Evolutionary conservation across 1,140 invertebrate species (phyloP).

Genomic region (Lutraria rhynchaena): DNA sequence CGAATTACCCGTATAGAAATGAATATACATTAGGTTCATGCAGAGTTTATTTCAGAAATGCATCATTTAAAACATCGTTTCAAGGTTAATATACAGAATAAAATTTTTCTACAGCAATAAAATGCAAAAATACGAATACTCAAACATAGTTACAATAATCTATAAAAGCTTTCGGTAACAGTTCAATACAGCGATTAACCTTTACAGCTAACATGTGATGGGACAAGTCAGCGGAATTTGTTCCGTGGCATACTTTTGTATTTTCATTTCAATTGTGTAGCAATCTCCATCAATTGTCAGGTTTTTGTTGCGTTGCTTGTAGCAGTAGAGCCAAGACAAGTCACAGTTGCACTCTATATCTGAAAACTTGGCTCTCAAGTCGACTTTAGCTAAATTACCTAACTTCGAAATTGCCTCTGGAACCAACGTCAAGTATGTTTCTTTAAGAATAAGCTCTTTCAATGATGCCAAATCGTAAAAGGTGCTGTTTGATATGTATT

Average conservation of each 20-base stretch:
- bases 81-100: no score
- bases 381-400: background rate
- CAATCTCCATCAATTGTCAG: conserved; percentile 30
- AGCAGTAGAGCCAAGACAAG: conserved; percentile 42
- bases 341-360: conserved; percentile 58
- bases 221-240: conserved; percentile 24
- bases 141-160: no score
- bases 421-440: conserved; percentile 24
- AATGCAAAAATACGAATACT: no score
- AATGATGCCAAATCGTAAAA: conserved; percentile 20
- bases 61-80: no score
- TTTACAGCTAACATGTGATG: no score
- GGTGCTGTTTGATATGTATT: conserved; percentile 48
- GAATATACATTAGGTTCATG: no score
- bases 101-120: no score
- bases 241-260: background rate
- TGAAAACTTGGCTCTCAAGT: background rate
- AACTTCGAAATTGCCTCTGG: conserved; percentile 39
- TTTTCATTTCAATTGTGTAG: conserved; percentile 13
- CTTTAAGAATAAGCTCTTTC: conserved; percentile 8
- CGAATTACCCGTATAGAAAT: no score
- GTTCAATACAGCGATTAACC: no score
- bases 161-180: no score
- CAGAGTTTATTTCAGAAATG: no score
- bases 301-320: background rate